These are phyloP conservation scores for Papilio glaucus DNA, from an alignment of 1,140 invertebrate genomes.

Conservation along the genomic window DNA sequence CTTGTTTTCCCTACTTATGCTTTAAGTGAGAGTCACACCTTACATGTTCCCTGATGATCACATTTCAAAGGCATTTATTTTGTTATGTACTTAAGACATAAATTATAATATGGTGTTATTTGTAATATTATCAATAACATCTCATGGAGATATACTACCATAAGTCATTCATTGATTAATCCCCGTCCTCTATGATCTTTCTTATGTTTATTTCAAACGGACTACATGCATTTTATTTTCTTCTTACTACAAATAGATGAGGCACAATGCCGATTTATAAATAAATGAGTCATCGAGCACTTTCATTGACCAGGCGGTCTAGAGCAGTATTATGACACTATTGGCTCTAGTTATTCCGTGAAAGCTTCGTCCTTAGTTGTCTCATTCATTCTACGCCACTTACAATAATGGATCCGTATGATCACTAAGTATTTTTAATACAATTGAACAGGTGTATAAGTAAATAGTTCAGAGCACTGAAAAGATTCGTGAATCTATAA, in stretches of 20 bases:
- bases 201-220: slow-evolving; percentile 2
- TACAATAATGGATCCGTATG: no score
- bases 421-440: no score
- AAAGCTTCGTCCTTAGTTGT: background rate
- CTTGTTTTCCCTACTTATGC: background rate
- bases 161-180: slow-evolving; percentile 7
- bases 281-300: slow-evolving; percentile 7
- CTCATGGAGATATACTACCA: background rate
- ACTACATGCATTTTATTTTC: slow-evolving; percentile 16
- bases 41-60: background rate
- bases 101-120: slow-evolving; percentile 9
- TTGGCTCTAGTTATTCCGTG: background rate
- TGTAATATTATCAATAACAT: slow-evolving; percentile 1
- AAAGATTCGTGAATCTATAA: no score
- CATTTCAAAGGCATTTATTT: background rate
- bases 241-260: slow-evolving; percentile 10
- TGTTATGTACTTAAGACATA: background rate
- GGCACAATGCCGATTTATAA: slow-evolving; percentile 2
- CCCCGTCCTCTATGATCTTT: background rate
- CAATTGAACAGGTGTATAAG: no score
- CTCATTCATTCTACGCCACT: no score
- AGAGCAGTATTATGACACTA: background rate
- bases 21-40: no score
- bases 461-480: no score
- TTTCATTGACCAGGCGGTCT: background rate